A percentile compares a stretch with the other conserved stretches of the same genome.
Evolutionary conservation across 2,888 invertebrate genomes (phyloP).

Genomic region (Hydriomena furcata): DNA sequence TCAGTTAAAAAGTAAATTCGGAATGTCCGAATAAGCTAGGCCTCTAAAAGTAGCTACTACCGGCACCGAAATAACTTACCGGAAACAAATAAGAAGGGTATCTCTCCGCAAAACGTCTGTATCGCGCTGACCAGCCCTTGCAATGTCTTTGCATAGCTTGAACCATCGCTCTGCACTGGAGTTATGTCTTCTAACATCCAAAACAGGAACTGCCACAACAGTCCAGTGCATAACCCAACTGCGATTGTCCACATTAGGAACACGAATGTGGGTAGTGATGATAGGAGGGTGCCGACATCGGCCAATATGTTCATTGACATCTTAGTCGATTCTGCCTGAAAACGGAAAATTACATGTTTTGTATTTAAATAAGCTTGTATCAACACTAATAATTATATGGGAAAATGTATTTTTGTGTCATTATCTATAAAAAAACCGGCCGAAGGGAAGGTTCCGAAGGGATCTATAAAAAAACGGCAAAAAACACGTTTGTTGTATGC

Average conservation of each 20-base stretch:
- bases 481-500: too few relatives aligned
- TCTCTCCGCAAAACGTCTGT: slow-evolving; percentile 92
- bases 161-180: slow-evolving; percentile 62
- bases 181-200: slow-evolving; percentile 92
- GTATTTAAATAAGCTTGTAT: too few relatives aligned
- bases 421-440: too few relatives aligned
- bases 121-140: slow-evolving; percentile 89
- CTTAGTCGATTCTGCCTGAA: slow-evolving; percentile 85
- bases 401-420: too few relatives aligned
- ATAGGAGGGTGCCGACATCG: slow-evolving; percentile 87
- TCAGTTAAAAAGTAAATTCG: too few relatives aligned
- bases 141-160: slow-evolving; percentile 87
- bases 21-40: too few relatives aligned
- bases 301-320: slow-evolving; percentile 86
- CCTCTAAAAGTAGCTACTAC: too few relatives aligned
- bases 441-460: too few relatives aligned
- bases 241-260: slow-evolving; percentile 92
- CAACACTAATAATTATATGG: too few relatives aligned
- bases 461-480: too few relatives aligned
- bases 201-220: slow-evolving; percentile 94
- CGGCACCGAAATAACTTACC: slow-evolving; percentile 65
- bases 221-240: slow-evolving; percentile 92
- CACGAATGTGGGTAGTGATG: slow-evolving; percentile 86
- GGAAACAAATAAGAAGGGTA: slow-evolving; percentile 94
- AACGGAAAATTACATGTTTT: too few relatives aligned